Evolutionary conservation across 1,140 invertebrate genomes (phyloP).

Genomic region (Ectropis grisescens): DNA sequence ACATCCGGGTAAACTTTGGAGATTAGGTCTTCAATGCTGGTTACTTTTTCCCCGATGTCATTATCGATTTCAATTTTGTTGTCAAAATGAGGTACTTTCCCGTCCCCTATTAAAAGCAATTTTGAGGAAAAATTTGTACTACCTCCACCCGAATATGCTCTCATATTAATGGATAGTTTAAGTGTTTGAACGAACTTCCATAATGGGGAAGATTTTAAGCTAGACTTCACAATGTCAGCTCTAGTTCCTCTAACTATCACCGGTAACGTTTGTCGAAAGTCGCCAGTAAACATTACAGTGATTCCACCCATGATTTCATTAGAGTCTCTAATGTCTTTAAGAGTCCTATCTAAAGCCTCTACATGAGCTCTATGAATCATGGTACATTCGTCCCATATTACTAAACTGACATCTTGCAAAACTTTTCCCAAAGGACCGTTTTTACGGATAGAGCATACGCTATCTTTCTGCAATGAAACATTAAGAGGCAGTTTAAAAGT

Average conservation of each 20-base stretch:
- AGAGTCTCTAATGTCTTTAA: constrained; percentile 31
- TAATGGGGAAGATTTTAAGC: constrained; percentile 6
- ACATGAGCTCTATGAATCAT: no score
- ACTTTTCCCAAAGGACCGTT: constrained; percentile 43
- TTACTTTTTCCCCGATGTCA: constrained; percentile 15
- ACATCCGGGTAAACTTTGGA: constrained; percentile 10
- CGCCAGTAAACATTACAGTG: constrained; percentile 25
- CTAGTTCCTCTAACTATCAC: constrained; percentile 38
- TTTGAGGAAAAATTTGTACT: no score
- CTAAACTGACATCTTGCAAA: constrained; percentile 32
- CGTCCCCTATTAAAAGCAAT: no score
- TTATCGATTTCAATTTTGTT: no score
- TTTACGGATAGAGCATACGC: no score
- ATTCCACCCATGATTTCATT: constrained; percentile 9
- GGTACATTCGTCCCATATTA: constrained; percentile 17
- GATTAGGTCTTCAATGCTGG: constrained; percentile 15
- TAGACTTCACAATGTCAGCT: constrained; percentile 14
- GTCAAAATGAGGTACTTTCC: no score
- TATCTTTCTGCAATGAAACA: constrained; percentile 9
- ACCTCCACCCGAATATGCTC: constrained; percentile 5
- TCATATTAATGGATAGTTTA: constrained; percentile 5
- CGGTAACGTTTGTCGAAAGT: constrained; percentile 58
- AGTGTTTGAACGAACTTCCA: constrained; percentile 5
- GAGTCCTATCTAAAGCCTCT: no score
- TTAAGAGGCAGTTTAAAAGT: constrained; percentile 11